phyloP scores from a whole-genome alignment of 2,888 invertebrate species.

The Drosophila kuntzei region DNA sequence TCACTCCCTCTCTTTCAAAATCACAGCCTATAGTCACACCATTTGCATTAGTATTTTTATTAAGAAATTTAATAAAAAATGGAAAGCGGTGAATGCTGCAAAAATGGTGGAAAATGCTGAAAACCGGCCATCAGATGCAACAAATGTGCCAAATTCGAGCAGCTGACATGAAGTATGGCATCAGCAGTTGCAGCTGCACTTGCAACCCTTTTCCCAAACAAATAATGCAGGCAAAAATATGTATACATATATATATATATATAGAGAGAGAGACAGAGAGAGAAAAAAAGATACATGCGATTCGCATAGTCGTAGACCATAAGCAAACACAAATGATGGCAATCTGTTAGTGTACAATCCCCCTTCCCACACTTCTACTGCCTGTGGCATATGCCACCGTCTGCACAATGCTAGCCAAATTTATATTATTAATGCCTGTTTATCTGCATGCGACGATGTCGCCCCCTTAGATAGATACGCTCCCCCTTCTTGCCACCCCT shows the following conservation, averaged over 20 bases:
- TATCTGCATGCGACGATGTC: constrained; percentile 71
- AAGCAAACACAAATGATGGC: constrained; percentile 74
- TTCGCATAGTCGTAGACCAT: constrained; percentile 36
- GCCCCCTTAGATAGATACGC: constrained; percentile 37
- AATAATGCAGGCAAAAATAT: neutral
- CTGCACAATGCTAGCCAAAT: constrained; percentile 58
- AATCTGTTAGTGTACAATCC: constrained; percentile 59
- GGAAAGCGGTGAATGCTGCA: constrained; percentile 17
- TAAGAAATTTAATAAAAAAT: constrained; percentile 53
- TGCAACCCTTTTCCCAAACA: constrained; percentile 12
- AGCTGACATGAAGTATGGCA: constrained; percentile 36
- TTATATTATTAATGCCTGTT: constrained; percentile 74
- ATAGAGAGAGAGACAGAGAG: constrained; percentile 9
- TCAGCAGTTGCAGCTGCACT: constrained; percentile 14
- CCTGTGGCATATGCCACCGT: constrained; percentile 18
- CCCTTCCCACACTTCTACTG: neutral
- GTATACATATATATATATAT: too few relatives aligned
- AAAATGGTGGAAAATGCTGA: neutral
- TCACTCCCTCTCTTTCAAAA: neutral
- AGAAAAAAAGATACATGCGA: constrained; percentile 18
- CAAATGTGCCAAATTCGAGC: constrained; percentile 40
- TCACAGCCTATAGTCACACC: neutral
- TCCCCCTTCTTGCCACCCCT: neutral
- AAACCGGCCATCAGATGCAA: constrained; percentile 14
- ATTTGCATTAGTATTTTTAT: constrained; percentile 39